Conservation (phyloP, 2,113 vertebrate genomes). For the Azemiops feae region DNA sequence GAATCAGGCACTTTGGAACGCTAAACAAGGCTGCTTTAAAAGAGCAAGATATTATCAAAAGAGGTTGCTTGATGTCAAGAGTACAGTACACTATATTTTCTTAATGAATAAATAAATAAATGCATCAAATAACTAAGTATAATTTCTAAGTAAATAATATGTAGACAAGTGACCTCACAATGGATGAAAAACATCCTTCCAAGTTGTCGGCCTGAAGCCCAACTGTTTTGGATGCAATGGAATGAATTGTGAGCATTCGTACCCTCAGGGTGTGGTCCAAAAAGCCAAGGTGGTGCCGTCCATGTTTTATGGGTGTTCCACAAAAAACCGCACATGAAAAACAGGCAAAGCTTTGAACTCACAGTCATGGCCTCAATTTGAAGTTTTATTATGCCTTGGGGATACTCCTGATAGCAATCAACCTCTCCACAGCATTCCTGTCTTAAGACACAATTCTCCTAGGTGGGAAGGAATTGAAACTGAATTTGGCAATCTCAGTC, state of each 20-base stretch:
- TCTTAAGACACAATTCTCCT: too few species aligned
- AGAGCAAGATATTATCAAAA: not conserved
- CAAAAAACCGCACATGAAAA: too few species aligned
- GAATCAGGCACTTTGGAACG: not conserved
- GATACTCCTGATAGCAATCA: too few species aligned
- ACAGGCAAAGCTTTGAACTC: too few species aligned
- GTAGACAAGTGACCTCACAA: not conserved
- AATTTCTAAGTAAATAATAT: not conserved
- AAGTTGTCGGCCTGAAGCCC: not conserved
- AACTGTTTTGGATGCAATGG: not conserved
- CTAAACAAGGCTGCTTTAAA: not conserved
- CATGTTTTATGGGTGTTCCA: too few species aligned
- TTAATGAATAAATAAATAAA: not conserved
- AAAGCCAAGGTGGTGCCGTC: not conserved
- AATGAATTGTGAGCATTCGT: not conserved
- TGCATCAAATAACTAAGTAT: not conserved
- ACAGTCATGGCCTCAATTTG: too few species aligned
- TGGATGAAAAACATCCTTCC: not conserved
- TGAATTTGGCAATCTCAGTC: not conserved
- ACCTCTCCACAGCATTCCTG: too few species aligned
- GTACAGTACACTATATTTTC: not conserved
- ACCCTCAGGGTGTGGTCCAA: not conserved
- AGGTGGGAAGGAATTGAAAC: not conserved
- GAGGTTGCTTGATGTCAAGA: not conserved
- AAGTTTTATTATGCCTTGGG: too few species aligned